phyloP scores from a whole-genome alignment of 2,797 vertebrate species.

The Carapus acus region DNA sequence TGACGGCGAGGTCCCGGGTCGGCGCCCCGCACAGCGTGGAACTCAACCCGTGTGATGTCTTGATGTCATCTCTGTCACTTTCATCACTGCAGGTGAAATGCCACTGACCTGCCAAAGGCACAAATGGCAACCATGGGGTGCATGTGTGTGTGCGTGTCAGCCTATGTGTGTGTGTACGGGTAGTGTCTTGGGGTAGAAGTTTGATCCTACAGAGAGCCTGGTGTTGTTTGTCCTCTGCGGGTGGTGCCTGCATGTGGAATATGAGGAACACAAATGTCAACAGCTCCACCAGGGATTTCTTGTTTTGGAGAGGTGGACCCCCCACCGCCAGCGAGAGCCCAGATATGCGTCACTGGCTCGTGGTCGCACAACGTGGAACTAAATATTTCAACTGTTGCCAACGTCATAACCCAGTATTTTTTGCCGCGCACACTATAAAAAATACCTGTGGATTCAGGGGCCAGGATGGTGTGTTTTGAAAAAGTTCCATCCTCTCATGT shows the following conservation, averaged over 20 bases:
- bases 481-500: too few species aligned
- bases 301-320: slow-evolving; percentile 29
- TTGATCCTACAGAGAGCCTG: slow-evolving; percentile 8
- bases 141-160: too few species aligned
- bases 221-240: slow-evolving; percentile 11
- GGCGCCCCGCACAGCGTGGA: neutral
- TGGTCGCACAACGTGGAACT: slow-evolving; percentile 28
- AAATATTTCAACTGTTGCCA: neutral
- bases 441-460: too few species aligned
- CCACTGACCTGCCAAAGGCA: slow-evolving; percentile 18
- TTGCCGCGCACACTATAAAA: too few species aligned
- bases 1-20: too few species aligned
- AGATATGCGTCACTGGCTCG: slow-evolving; percentile 42
- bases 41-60: neutral
- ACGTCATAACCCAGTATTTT: neutral
- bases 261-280: slow-evolving; percentile 17
- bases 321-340: slow-evolving; percentile 34
- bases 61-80: slow-evolving; percentile 19
- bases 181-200: slow-evolving; percentile 26
- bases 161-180: too few species aligned
- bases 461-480: too few species aligned
- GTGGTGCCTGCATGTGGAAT: too few species aligned
- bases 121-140: slow-evolving; percentile 34
- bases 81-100: slow-evolving; percentile 34
- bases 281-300: slow-evolving; percentile 24